A percentile compares a stretch with the other conserved stretches of the same genome.
These are phyloP conservation scores for Peromyscus melanophrys DNA, from an alignment of 2,797 vertebrate genomes.

Conservation along the genomic window DNA sequence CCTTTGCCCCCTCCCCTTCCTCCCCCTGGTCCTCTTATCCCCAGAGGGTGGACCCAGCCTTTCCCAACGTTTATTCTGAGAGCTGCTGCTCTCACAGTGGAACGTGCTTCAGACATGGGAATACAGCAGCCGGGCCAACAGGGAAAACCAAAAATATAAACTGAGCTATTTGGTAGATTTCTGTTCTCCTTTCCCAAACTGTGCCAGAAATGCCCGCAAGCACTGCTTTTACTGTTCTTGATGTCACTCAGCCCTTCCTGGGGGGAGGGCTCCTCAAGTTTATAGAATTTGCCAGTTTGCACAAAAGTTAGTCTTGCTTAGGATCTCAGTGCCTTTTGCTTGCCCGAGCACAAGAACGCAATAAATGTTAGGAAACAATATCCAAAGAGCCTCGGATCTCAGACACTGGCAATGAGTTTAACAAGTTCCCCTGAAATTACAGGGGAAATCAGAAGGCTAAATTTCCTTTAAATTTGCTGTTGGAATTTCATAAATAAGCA, in stretches of 20 bases:
- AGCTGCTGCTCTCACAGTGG: constrained; percentile 76
- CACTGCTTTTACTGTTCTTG: constrained; percentile 9
- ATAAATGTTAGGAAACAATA: constrained; percentile 64
- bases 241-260: constrained; percentile 54
- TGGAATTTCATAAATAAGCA: constrained; percentile 65
- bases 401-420: constrained; percentile 13
- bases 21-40: constrained; percentile 75
- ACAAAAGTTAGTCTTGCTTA: constrained; percentile 56
- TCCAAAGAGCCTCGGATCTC: constrained; percentile 50
- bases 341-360: neutral
- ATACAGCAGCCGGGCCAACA: constrained; percentile 79
- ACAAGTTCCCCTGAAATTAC: neutral
- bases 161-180: constrained; percentile 71
- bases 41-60: constrained; percentile 80
- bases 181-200: neutral
- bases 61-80: constrained; percentile 86
- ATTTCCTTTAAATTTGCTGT: constrained; percentile 37
- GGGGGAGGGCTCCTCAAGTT: constrained; percentile 41
- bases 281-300: constrained; percentile 43
- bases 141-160: constrained; percentile 85
- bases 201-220: constrained; percentile 35
- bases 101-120: constrained; percentile 83
- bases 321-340: constrained; percentile 10
- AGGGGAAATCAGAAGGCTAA: constrained; percentile 6
- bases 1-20: constrained; percentile 79